Percentiles rank a stretch among this genome's conserved stretches.
These are phyloP conservation scores for Paralichthys olivaceus DNA, from an alignment of 2,113 vertebrate species.

Conservation along the genomic window DNA sequence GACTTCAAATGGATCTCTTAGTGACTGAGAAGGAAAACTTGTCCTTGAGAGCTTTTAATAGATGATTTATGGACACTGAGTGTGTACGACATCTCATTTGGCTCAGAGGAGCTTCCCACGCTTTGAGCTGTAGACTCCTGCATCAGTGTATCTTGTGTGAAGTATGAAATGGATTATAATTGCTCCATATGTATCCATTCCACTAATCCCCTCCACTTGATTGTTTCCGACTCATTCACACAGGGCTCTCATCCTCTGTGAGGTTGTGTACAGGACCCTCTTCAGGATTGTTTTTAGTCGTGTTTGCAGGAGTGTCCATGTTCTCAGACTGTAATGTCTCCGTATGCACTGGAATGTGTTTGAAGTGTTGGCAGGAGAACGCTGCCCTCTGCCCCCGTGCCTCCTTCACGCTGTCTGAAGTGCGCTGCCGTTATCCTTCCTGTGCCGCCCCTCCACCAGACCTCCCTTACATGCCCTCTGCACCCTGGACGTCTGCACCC, in stretches of 20 bases:
- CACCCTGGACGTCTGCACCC: constrained; percentile 14
- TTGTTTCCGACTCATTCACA: constrained; percentile 1
- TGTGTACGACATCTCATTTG: constrained; percentile 46
- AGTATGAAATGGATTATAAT: constrained; percentile 19
- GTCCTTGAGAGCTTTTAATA: constrained; percentile 60
- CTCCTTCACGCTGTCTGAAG: constrained; percentile 55
- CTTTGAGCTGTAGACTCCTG: constrained; percentile 31
- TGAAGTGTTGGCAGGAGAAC: constrained; percentile 65
- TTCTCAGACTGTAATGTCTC: constrained; percentile 34
- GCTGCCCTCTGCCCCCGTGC: constrained; percentile 47
- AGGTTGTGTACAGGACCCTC: not conserved
- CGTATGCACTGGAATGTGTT: constrained; percentile 68
- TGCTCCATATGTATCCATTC: constrained; percentile 12
- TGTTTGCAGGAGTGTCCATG: constrained; percentile 34
- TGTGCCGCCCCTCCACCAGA: constrained; percentile 13
- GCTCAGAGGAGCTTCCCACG: constrained; percentile 54
- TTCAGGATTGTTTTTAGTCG: not conserved
- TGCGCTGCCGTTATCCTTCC: constrained; percentile 36
- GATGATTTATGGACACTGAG: constrained; percentile 55
- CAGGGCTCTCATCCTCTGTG: not conserved
- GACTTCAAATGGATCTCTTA: constrained; percentile 61
- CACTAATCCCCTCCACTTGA: constrained; percentile 2
- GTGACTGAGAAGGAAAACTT: constrained; percentile 31
- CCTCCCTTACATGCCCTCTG: constrained; percentile 32
- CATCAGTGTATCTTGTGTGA: constrained; percentile 16